A percentile compares a stretch with the other conserved stretches of the same genome.
Evolutionary conservation across 2,113 vertebrate species (phyloP).

Genomic region (Trichomycterus rosablanca): DNA sequence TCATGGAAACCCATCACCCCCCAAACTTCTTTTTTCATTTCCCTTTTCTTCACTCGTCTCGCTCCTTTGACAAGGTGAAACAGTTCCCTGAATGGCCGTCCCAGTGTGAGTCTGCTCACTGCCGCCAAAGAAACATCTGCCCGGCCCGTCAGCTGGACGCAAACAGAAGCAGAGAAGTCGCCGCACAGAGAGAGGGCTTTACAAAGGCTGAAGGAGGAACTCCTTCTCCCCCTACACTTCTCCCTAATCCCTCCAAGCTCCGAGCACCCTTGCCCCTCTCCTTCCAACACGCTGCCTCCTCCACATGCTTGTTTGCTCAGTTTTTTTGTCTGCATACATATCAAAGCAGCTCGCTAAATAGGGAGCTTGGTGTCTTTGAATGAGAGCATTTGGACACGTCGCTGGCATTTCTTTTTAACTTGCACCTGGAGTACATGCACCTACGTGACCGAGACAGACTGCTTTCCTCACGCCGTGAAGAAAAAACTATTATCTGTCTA

Average conservation of each 20-base stretch:
- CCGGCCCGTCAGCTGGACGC: constrained; percentile 40
- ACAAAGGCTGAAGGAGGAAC: constrained; percentile 47
- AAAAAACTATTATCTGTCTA: not conserved
- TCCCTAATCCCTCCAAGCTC: constrained; percentile 51
- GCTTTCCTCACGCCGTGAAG: not conserved
- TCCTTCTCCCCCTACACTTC: constrained; percentile 34
- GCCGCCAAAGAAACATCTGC: constrained; percentile 59
- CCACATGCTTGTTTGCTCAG: constrained; percentile 56
- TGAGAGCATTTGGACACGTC: constrained; percentile 52
- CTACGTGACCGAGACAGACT: not conserved
- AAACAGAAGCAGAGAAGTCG: constrained; percentile 50
- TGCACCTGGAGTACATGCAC: constrained; percentile 62
- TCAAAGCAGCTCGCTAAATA: constrained; percentile 63
- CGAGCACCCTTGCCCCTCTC: constrained; percentile 34
- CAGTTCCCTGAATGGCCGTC: constrained; percentile 48
- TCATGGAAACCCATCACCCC: not conserved
- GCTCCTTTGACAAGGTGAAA: constrained; percentile 51
- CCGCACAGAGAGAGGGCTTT: constrained; percentile 44
- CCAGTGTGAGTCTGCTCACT: constrained; percentile 36
- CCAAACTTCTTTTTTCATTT: constrained; percentile 27
- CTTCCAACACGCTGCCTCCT: constrained; percentile 3
- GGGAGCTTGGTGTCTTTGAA: constrained; percentile 55
- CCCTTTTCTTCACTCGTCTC: constrained; percentile 17
- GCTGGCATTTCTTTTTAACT: constrained; percentile 54
- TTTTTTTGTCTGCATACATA: constrained; percentile 57